Conservation (phyloP, 2,797 vertebrate species). For the Pseudochromis fuscus region DNA sequence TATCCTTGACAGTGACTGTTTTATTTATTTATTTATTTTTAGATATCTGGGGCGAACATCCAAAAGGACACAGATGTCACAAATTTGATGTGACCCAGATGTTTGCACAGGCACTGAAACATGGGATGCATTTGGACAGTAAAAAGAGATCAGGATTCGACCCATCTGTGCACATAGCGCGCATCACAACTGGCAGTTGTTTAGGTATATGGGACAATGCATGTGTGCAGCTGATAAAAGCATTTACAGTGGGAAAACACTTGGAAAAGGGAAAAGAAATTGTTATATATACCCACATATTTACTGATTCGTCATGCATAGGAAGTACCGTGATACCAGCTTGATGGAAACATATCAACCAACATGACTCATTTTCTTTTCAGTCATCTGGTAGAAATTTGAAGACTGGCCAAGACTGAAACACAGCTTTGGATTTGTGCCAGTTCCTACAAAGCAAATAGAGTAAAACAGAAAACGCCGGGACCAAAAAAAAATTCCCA, state of each 20-base stretch:
- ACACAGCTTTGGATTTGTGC: slow-evolving; percentile 25
- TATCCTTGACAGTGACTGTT: slow-evolving; percentile 31
- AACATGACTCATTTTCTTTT: slow-evolving; percentile 31
- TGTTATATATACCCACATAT: slow-evolving; percentile 1
- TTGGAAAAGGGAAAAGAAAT: too few species aligned
- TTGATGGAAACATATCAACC: slow-evolving; percentile 35
- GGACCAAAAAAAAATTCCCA: slow-evolving; percentile 27
- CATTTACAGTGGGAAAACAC: slow-evolving; percentile 23
- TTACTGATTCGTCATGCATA: slow-evolving; percentile 21
- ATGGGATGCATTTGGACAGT: slow-evolving; percentile 69
- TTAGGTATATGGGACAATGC: slow-evolving; percentile 50
- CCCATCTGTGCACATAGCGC: slow-evolving; percentile 71
- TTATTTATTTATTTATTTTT: too few species aligned
- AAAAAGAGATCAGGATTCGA: slow-evolving; percentile 61
- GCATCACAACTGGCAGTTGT: slow-evolving; percentile 59
- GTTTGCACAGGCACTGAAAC: slow-evolving; percentile 67
- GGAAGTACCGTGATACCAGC: neutral
- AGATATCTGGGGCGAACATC: slow-evolving; percentile 58
- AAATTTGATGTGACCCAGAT: slow-evolving; percentile 73
- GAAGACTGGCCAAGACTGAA: slow-evolving; percentile 21
- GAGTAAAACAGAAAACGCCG: slow-evolving; percentile 1
- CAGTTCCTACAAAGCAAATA: slow-evolving; percentile 37
- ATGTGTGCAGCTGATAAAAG: slow-evolving; percentile 56
- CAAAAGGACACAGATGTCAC: slow-evolving; percentile 77
- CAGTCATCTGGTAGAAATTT: slow-evolving; percentile 26